Base-by-base conservation (phyloP, 2,113 vertebrate genomes). In the Oncorhynchus gorbuscha region DNA sequence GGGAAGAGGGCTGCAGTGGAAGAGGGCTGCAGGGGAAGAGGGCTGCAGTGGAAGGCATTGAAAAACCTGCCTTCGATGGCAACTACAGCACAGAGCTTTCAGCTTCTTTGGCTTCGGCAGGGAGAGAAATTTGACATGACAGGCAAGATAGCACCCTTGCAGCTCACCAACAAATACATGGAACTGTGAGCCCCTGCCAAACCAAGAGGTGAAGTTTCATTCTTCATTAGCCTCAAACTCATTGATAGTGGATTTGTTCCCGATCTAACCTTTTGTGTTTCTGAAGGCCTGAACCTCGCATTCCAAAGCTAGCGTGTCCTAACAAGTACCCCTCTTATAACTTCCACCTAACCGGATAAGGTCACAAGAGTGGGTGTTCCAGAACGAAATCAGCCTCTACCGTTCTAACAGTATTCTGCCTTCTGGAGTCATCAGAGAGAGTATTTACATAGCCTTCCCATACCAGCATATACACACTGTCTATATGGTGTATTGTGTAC, bases 151-250 rank as follows among this genome's bases (percentile, higher is more conserved):
- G 92, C 94, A 96, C 94, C 94, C 95, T 96, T 93, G 93, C 93
- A 95, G 93, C 93, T 96, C 95, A 92, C 93, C 93, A 76, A 92
- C 94, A 94, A 94, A 94, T 9, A 94, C 90, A 85, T 82, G 84
- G 68, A 94, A 92, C 94, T 94, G 94, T 94, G 79, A 93, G 93
- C 92, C 91, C 87, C 84, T 89, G 91, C 93, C 91, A 89, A 93
- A 93, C 90, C 92, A 92, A 95, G 94, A 97, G 96, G 96, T 98
- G 95, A 95, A 94, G 92, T 91, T 94, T 97, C 95, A 95, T 85
- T 92, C 89, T 91, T 76, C 87, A 95, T 97, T 95, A 96, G 84
- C 87, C 82, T 95, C 93, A 96, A 91, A 89, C 13, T 14, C 85
- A 72, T 89, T 83, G 92, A 89, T 93, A 91, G 92, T 79, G 65